Conservation (phyloP, 2,113 vertebrate species). For the Rhombomys opimus region DNA sequence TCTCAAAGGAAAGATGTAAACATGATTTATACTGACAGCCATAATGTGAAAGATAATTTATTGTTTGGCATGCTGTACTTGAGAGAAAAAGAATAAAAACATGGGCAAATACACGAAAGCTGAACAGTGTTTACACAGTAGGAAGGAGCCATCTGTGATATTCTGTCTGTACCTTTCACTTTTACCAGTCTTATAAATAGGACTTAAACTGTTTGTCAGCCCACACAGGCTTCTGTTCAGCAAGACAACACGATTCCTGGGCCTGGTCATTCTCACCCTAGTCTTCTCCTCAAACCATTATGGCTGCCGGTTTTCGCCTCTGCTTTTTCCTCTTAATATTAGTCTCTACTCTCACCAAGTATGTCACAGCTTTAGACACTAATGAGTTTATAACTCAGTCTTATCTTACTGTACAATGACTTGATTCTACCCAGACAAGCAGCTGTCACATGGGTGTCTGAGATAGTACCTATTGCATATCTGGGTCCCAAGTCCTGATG, state of each 20-base stretch:
- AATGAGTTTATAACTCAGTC: not conserved
- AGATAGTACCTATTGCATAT: conserved; percentile 7
- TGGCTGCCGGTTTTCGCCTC: not conserved
- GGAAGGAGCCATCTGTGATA: conserved; percentile 54
- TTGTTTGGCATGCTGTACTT: conserved; percentile 59
- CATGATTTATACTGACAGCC: conserved; percentile 71
- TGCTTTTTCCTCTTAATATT: not conserved
- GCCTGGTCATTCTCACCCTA: not conserved
- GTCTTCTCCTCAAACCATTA: not conserved
- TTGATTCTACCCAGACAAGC: not conserved
- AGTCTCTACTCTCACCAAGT: too few species aligned
- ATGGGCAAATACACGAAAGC: conserved; percentile 52
- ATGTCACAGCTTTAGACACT: not conserved
- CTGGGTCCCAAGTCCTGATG: not conserved
- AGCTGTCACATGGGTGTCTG: not conserved
- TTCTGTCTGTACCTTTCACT: conserved; percentile 36
- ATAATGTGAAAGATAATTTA: conserved; percentile 70
- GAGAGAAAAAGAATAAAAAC: conserved; percentile 60
- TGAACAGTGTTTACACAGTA: conserved; percentile 66
- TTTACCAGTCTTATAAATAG: conserved; percentile 39
- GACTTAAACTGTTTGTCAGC: conserved; percentile 34
- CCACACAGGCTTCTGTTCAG: not conserved
- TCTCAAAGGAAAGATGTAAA: conserved; percentile 64
- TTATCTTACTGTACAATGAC: not conserved
- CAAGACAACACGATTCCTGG: not conserved